Conservation (phyloP, 92 coral and sea anemone genomes). For the Nematostella vectensis region DNA sequence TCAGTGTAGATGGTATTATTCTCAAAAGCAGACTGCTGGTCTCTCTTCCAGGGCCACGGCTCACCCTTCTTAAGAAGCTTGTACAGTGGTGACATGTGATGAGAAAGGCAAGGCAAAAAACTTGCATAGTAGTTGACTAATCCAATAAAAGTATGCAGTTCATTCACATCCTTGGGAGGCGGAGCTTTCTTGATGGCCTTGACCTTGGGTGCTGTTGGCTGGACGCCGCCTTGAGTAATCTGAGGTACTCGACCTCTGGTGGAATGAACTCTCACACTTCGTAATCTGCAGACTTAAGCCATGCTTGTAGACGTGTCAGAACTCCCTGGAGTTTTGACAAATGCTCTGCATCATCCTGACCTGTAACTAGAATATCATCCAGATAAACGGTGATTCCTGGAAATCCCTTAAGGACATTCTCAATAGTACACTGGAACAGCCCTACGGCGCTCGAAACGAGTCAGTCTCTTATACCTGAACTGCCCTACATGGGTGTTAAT, state of each 20-base stretch:
- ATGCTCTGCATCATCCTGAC: conserved; percentile 27
- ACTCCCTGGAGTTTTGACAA: conserved; percentile 28
- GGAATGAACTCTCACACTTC: conserved; percentile 35
- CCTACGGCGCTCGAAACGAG: conserved; percentile 31
- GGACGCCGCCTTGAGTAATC: conserved; percentile 24
- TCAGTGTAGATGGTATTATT: conserved; percentile 22
- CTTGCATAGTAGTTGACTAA: conserved; percentile 8
- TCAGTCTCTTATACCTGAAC: conserved; percentile 30
- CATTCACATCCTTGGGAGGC: conserved; percentile 3
- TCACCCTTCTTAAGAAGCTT: conserved; percentile 14
- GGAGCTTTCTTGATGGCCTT: conserved; percentile 19
- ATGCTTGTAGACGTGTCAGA: conserved; percentile 26
- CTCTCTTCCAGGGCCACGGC: conserved; percentile 12
- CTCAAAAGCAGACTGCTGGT: conserved; percentile 2
- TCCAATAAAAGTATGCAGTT: conserved; percentile 12
- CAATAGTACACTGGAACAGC: conserved; percentile 24
- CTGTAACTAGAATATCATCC: conserved; percentile 33
- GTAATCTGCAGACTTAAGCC: conserved; percentile 18
- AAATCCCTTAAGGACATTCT: conserved; percentile 19
- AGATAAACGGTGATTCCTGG: conserved; percentile 14
- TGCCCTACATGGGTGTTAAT: conserved; percentile 34
- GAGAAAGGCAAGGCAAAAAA: conserved; percentile 5
- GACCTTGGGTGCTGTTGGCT: conserved; percentile 22
- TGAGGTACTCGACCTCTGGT: conserved; percentile 30
- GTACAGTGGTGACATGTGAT: conserved; percentile 5